Percentiles rank a stretch among this genome's conserved stretches.
phyloP scores from a whole-genome alignment of 2,888 invertebrate genomes.

The Bugulina stolonifera region DNA sequence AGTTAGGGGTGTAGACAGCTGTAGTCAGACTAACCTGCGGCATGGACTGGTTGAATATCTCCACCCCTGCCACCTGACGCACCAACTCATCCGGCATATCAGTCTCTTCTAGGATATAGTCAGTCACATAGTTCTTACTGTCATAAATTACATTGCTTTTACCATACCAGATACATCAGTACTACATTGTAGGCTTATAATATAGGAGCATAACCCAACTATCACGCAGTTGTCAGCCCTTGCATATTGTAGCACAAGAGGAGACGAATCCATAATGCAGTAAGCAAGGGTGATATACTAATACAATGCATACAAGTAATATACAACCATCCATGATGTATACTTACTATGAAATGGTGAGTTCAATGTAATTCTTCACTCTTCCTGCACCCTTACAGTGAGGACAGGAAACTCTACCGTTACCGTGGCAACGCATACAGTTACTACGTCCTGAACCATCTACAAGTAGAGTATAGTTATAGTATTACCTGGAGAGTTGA shows the following conservation, averaged over 20 bases:
- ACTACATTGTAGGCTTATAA: too few species aligned
- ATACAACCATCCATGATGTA: background rate
- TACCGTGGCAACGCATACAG: conserved; percentile 41
- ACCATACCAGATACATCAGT: background rate
- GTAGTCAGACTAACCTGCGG: too few species aligned
- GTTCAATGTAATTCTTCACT: conserved; percentile 46
- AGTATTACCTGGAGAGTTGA: too few species aligned
- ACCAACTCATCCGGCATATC: conserved; percentile 45
- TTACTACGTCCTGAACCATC: conserved; percentile 31
- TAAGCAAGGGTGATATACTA: too few species aligned
- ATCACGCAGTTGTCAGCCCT: too few species aligned
- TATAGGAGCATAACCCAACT: too few species aligned
- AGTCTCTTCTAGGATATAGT: conserved; percentile 41
- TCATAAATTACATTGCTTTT: too few species aligned
- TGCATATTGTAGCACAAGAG: too few species aligned
- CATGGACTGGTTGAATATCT: conserved; percentile 40
- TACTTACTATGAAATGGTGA: conserved; percentile 47
- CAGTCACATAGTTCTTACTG: conserved; percentile 37
- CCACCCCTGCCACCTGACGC: conserved; percentile 36
- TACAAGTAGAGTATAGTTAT: background rate
- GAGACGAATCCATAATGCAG: too few species aligned
- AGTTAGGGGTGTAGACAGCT: too few species aligned
- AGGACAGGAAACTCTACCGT: conserved; percentile 42
- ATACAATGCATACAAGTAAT: background rate
- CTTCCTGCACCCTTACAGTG: conserved; percentile 42